Evolutionary conservation across 2,113 vertebrate genomes (phyloP).

Genomic region (Fregata magnificens): DNA sequence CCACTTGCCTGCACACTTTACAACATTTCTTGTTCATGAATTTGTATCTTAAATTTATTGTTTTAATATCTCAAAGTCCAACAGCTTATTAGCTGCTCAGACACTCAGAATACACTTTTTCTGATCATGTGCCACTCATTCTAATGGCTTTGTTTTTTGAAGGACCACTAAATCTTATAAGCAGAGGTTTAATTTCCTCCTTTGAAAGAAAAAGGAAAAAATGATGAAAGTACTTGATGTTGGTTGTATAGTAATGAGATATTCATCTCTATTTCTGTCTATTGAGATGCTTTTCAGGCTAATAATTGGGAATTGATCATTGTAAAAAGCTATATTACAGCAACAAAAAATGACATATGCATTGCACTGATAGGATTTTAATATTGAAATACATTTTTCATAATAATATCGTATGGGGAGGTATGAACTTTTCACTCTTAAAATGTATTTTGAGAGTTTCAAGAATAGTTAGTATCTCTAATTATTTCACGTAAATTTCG

Average conservation of each 20-base stretch:
- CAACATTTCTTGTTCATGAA: constrained; percentile 34
- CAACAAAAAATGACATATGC: constrained; percentile 68
- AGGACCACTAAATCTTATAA: constrained; percentile 70
- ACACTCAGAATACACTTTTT: constrained; percentile 53
- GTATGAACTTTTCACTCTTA: constrained; percentile 66
- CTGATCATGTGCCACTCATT: constrained; percentile 54
- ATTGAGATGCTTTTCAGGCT: constrained; percentile 70
- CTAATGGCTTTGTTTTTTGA: constrained; percentile 71
- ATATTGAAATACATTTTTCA: constrained; percentile 57
- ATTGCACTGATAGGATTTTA: constrained; percentile 69
- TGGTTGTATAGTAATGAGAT: constrained; percentile 60
- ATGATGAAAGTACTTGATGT: constrained; percentile 56
- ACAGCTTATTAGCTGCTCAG: constrained; percentile 71
- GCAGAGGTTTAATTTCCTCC: constrained; percentile 72
- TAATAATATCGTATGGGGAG: constrained; percentile 62
- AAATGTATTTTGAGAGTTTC: constrained; percentile 65
- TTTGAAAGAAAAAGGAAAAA: constrained; percentile 61
- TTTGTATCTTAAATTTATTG: constrained; percentile 72
- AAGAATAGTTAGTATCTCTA: constrained; percentile 63
- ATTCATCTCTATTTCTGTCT: constrained; percentile 76
- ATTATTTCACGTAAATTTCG: constrained; percentile 70
- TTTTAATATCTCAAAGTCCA: constrained; percentile 76
- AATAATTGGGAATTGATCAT: constrained; percentile 75
- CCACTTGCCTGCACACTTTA: constrained; percentile 3
- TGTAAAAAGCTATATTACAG: constrained; percentile 65